These are phyloP conservation scores for Xenopus laevis DNA, from an alignment of 2,113 vertebrate species.

Conservation along the genomic window DNA sequence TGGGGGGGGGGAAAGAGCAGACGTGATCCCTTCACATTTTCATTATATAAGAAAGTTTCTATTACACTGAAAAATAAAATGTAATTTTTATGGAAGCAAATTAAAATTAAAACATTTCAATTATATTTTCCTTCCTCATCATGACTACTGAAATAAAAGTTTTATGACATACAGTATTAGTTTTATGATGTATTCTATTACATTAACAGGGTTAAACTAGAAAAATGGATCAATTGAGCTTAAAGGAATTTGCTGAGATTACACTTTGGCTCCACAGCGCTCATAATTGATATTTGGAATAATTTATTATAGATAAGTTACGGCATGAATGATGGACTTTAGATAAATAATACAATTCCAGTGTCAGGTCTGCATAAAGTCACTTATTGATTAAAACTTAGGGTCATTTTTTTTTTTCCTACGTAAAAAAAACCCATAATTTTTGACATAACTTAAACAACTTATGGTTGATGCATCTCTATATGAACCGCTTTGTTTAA, in stretches of 20 bases:
- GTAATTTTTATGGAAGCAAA: conserved; percentile 23
- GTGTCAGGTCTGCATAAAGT: too few species aligned
- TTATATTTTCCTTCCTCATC: conserved; percentile 16
- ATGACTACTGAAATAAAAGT: conserved; percentile 11
- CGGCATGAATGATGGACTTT: too few species aligned
- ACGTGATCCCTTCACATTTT: conserved; percentile 32
- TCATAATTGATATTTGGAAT: not conserved
- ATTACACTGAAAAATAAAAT: not conserved
- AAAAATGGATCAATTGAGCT: conserved; percentile 8
- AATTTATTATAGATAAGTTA: too few species aligned
- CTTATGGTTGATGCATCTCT: too few species aligned
- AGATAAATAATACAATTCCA: too few species aligned
- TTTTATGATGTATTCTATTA: conserved; percentile 32
- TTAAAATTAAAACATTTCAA: conserved; percentile 16
- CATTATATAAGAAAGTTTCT: not conserved
- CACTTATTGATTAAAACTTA: too few species aligned
- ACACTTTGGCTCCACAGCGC: conserved; percentile 13
- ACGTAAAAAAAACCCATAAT: too few species aligned
- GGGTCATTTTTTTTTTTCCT: too few species aligned
- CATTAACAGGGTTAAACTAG: not conserved
- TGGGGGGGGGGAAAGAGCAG: not conserved
- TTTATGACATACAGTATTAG: conserved; percentile 21
- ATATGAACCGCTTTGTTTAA: too few species aligned
- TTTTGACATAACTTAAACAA: too few species aligned
- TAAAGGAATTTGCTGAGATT: conserved; percentile 20